phyloP scores from a whole-genome alignment of 2,888 invertebrate genomes.

The Lasioglossum zephyrum region DNA sequence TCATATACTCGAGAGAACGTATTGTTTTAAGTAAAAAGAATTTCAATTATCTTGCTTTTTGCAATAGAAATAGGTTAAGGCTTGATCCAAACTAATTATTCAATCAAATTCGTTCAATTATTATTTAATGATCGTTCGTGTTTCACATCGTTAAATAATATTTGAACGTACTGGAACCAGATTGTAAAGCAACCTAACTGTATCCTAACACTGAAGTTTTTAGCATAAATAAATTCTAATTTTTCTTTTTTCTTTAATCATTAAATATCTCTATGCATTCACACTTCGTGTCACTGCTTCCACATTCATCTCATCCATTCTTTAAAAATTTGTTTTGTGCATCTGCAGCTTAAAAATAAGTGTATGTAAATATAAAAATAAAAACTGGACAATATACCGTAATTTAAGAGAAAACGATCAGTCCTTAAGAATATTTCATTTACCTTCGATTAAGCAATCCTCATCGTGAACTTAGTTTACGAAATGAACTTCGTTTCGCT shows the following conservation, averaged over 20 bases:
- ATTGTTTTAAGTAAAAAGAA: slow-evolving; percentile 29
- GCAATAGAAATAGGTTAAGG: slow-evolving; percentile 46
- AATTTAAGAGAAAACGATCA: slow-evolving; percentile 68
- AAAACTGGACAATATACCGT: slow-evolving; percentile 60
- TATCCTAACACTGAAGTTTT: background rate
- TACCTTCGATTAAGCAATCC: slow-evolving; percentile 73
- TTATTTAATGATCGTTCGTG: slow-evolving; percentile 20
- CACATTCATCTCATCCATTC: slow-evolving; percentile 47
- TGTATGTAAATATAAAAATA: slow-evolving; percentile 61
- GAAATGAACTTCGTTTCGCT: slow-evolving; percentile 75
- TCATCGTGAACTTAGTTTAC: slow-evolving; percentile 74
- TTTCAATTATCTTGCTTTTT: background rate
- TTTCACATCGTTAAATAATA: slow-evolving; percentile 35
- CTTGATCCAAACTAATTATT: slow-evolving; percentile 32
- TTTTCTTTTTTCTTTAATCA: slow-evolving; percentile 13
- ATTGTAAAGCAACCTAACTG: background rate
- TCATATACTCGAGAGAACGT: slow-evolving; percentile 30
- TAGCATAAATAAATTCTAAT: slow-evolving; percentile 32
- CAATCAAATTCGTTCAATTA: slow-evolving; percentile 18
- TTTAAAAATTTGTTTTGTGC: slow-evolving; percentile 48
- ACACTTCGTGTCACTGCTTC: slow-evolving; percentile 22
- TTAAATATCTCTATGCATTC: slow-evolving; percentile 39
- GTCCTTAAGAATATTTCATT: slow-evolving; percentile 73
- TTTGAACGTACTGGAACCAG: slow-evolving; percentile 15
- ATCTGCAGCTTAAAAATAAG: slow-evolving; percentile 53